Conservation (phyloP, 2,113 vertebrate species). For the Pogona vitticeps region DNA sequence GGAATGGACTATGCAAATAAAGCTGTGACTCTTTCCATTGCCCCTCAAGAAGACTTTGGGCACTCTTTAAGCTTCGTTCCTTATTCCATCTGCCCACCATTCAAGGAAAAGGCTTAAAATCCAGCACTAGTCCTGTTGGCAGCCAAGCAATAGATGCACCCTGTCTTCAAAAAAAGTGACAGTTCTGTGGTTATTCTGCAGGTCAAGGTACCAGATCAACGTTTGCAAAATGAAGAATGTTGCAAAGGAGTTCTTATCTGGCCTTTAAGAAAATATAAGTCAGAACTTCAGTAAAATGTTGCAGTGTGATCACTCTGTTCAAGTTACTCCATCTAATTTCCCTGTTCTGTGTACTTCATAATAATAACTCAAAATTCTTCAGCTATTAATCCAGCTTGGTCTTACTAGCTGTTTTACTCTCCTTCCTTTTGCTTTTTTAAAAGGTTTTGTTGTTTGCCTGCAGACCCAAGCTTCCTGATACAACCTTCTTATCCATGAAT, state of each 20-base stretch:
- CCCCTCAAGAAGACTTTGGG: slow-evolving; percentile 12
- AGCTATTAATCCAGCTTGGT: too few species aligned
- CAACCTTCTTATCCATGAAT: too few species aligned
- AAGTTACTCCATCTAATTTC: neutral
- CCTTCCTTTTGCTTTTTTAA: neutral
- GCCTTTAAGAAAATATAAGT: neutral
- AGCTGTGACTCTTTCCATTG: slow-evolving; percentile 51
- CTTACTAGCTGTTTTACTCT: too few species aligned
- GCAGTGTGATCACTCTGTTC: neutral
- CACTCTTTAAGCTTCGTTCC: slow-evolving; percentile 2
- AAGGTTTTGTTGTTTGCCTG: neutral
- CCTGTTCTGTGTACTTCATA: too few species aligned
- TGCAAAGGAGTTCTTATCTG: neutral
- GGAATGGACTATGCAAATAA: slow-evolving; percentile 58
- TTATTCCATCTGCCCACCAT: slow-evolving; percentile 39
- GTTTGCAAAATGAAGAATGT: neutral
- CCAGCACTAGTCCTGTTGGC: slow-evolving; percentile 6
- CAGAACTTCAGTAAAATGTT: neutral
- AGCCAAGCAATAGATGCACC: slow-evolving; percentile 16
- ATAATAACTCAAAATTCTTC: too few species aligned
- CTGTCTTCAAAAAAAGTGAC: neutral
- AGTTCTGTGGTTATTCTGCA: neutral
- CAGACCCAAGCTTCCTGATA: neutral
- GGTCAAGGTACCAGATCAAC: neutral
- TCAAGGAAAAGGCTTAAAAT: neutral